Percentiles rank a stretch among this genome's conserved stretches.
phyloP scores from a whole-genome alignment of 2,113 vertebrate species.

The Scomber colias region DNA sequence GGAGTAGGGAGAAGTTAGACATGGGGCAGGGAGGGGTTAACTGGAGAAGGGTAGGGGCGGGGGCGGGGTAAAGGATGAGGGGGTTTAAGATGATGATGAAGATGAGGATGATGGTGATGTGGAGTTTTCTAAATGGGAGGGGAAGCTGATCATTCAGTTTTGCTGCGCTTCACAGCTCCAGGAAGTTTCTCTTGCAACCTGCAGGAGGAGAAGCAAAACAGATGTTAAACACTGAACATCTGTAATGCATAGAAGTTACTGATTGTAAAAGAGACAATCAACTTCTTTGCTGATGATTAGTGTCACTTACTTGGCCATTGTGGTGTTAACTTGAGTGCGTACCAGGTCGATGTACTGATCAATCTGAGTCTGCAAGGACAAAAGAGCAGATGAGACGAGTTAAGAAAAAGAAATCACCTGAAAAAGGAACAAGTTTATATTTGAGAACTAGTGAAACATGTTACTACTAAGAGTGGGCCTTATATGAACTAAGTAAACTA shows the following conservation, averaged over 20 bases:
- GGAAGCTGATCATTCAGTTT: conserved; percentile 86
- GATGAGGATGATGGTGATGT: conserved; percentile 53
- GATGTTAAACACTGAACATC: background rate
- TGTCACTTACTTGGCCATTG: conserved; percentile 88
- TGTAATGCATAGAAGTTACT: background rate
- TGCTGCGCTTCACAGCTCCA: conserved; percentile 88
- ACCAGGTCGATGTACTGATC: conserved; percentile 89
- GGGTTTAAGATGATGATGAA: conserved; percentile 49
- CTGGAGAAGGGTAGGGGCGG: conserved; percentile 10
- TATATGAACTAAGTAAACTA: too few relatives aligned
- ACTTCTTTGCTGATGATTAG: background rate
- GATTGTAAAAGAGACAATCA: background rate
- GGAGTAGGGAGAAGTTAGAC: conserved; percentile 50
- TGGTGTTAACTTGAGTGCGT: conserved; percentile 87
- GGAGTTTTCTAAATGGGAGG: conserved; percentile 31
- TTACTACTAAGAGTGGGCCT: background rate
- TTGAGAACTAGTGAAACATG: background rate
- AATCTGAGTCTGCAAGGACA: conserved; percentile 88
- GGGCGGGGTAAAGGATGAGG: background rate
- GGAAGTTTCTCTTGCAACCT: conserved; percentile 94
- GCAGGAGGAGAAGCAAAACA: conserved; percentile 18
- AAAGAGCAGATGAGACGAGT: background rate
- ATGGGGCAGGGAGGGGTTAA: background rate
- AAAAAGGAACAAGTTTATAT: background rate
- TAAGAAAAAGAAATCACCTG: background rate